Evolutionary conservation across 1,140 invertebrate species (phyloP).

Genomic region (Bicyclus anynana): DNA sequence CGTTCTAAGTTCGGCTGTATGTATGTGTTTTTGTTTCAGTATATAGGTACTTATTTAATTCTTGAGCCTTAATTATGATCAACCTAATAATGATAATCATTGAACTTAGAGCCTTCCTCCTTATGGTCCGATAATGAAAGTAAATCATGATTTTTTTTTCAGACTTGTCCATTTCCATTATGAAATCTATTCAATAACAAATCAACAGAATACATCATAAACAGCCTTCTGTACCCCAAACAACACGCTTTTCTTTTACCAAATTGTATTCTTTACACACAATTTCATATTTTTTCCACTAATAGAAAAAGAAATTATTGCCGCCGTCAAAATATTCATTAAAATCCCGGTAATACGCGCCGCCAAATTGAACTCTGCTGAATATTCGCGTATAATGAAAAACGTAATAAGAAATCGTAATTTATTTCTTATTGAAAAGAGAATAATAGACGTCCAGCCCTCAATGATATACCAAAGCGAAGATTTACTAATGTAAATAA

Average conservation of each 20-base stretch:
- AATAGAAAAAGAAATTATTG: constrained; percentile 14
- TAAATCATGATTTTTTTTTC: too few relatives aligned
- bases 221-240: background rate
- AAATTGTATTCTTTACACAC: background rate
- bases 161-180: too few relatives aligned
- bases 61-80: too few relatives aligned
- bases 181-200: too few relatives aligned
- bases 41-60: too few relatives aligned
- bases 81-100: too few relatives aligned
- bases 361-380: constrained; percentile 64
- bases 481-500: too few relatives aligned
- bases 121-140: too few relatives aligned
- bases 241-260: background rate
- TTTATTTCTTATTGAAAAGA: constrained; percentile 76
- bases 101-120: too few relatives aligned
- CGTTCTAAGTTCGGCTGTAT: too few relatives aligned
- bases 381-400: constrained; percentile 68
- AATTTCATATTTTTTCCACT: constrained; percentile 5
- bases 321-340: constrained; percentile 39
- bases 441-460: constrained; percentile 67
- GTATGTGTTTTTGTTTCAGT: too few relatives aligned
- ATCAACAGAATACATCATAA: too few relatives aligned
- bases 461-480: constrained; percentile 4
- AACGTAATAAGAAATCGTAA: constrained; percentile 76
- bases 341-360: constrained; percentile 55